Evolutionary conservation across 1,140 invertebrate species (phyloP).

Genomic region (Drosophila sturtevanti): DNA sequence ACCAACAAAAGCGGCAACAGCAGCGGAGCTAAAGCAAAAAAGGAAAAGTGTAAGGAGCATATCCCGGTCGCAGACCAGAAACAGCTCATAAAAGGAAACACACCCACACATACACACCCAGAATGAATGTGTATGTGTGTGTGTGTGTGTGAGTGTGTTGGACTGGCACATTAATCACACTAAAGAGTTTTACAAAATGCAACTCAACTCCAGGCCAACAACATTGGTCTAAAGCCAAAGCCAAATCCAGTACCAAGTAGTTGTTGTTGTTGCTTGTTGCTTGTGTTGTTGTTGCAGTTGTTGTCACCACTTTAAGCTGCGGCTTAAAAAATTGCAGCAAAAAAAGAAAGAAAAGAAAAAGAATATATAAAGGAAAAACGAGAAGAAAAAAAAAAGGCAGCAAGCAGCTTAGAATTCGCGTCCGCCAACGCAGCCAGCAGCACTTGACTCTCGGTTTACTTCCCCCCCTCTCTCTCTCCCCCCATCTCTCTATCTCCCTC

Average conservation of each 20-base stretch:
- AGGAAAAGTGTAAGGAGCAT: constrained; percentile 80
- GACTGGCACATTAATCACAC: constrained; percentile 77
- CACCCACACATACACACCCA: constrained; percentile 25
- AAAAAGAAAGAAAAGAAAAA: constrained; percentile 34
- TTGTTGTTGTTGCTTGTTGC: too few relatives aligned
- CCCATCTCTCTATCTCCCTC: background rate
- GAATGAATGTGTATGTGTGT: constrained; percentile 23
- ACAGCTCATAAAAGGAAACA: constrained; percentile 72
- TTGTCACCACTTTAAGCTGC: constrained; percentile 77
- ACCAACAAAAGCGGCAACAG: constrained; percentile 60
- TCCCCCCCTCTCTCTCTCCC: background rate
- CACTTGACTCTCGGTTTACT: constrained; percentile 46
- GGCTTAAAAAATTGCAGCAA: constrained; percentile 60
- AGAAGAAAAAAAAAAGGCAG: constrained; percentile 21
- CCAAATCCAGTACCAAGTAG: constrained; percentile 25
- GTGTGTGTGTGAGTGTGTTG: constrained; percentile 31
- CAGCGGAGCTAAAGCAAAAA: constrained; percentile 36
- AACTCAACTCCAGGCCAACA: constrained; percentile 45
- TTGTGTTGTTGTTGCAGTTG: constrained; percentile 24
- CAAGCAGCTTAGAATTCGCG: constrained; percentile 61
- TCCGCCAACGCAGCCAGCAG: constrained; percentile 55
- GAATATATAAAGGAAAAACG: too few relatives aligned
- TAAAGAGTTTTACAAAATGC: constrained; percentile 80
- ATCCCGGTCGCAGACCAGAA: constrained; percentile 67
- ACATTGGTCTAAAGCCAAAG: constrained; percentile 24